Base-by-base conservation (phyloP, 2,888 invertebrate genomes). In the Dynastes hyllus region DNA sequence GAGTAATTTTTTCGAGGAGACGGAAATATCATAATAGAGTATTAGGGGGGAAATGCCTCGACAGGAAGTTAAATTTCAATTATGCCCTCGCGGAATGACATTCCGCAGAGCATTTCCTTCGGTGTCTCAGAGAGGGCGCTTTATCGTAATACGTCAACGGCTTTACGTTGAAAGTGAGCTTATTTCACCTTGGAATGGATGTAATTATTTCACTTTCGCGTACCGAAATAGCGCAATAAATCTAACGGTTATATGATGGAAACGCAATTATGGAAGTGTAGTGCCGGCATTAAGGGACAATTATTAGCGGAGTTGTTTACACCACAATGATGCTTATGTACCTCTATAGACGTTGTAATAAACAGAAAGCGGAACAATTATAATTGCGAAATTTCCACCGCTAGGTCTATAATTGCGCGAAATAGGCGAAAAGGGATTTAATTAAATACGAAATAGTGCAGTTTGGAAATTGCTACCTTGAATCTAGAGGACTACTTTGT, bases 61-160 rank as follows among this genome's bases (percentile, higher is more conserved):
- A 40, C 58, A 73, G 58, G 58, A 73, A 73, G 71, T 73, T 73
- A 73, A 73, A 73, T 73, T 73, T 73, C 71, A 73, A 73, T 73
- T 73, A 73, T 40, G 40, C 58, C 58, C 16, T 27, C 37, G 22
- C 37, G 11, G 50, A 50, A 55, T 40, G 71, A 73, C 37, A 73
- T 58, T 37, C 22, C 32, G 71, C 37, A 55, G 50, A 37, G 55
- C 9, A 71, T 71, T 71, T 71, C n/a, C 58, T 27, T 55, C 40
- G 29, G 4, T 53, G 53, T 5, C n/a, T 4, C 16, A 22, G 3
- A 27, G 58, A 73, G 71, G 51, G 71, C 40, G 55, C 51, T 55
- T 40, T 3, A n/a, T 58, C 37, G 58, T 37, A 40, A 73, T 73
- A 73, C 32, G 55, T 73, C 71, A 58, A 58, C 55, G 71, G 58